A percentile compares a stretch with the other conserved stretches of the same genome.
Evolutionary conservation across 2,797 vertebrate species (phyloP).

Genomic region (Acrocephalus scirpaceus): DNA sequence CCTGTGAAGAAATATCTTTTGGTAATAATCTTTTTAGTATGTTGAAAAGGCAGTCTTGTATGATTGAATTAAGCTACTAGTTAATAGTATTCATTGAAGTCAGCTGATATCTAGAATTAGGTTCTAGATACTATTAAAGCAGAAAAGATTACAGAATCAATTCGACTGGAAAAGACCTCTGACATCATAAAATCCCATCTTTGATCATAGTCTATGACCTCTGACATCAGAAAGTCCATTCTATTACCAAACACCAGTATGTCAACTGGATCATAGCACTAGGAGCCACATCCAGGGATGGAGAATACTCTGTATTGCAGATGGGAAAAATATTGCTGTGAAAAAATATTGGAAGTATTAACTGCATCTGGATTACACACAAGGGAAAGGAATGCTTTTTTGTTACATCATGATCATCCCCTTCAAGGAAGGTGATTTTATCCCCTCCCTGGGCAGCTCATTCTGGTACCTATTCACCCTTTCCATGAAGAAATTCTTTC

Average conservation of each 20-base stretch:
- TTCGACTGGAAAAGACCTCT: not conserved
- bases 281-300: not conserved
- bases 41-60: not conserved
- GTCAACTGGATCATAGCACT: not conserved
- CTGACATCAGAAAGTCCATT: not conserved
- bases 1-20: not conserved
- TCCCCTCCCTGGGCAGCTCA: not conserved
- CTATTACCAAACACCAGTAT: not conserved
- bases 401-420: not conserved
- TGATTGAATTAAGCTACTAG: not conserved
- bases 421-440: not conserved
- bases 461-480: not conserved
- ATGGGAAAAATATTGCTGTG: not conserved
- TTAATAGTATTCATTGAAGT: not conserved
- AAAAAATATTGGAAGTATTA: not conserved
- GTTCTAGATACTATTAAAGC: not conserved
- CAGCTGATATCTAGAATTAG: not conserved
- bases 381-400: not conserved
- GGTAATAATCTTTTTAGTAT: not conserved
- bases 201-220: not conserved
- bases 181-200: not conserved
- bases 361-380: not conserved
- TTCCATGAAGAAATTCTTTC: not conserved
- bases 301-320: not conserved
- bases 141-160: not conserved